These are phyloP conservation scores for Congeria kusceri DNA, from an alignment of 2,888 invertebrate genomes.

Conservation along the genomic window DNA sequence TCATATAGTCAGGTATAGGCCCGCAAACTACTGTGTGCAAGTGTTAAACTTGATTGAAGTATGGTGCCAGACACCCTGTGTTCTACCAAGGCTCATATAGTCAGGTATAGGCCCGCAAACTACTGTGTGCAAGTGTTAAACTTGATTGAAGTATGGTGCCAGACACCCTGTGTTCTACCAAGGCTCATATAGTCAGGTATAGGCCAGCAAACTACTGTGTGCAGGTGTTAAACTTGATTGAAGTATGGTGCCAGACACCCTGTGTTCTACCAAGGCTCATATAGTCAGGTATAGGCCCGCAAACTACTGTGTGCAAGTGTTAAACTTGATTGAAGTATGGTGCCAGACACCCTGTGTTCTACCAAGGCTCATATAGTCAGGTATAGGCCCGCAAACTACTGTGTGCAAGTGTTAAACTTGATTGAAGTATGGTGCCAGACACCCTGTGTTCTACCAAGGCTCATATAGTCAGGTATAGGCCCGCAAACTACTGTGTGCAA, in stretches of 20 bases:
- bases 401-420: too few relatives aligned
- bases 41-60: too few relatives aligned
- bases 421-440: slow-evolving; percentile 91
- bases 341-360: slow-evolving; percentile 94
- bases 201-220: neutral
- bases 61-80: slow-evolving; percentile 92
- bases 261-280: slow-evolving; percentile 97
- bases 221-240: too few relatives aligned
- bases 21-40: neutral
- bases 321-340: too few relatives aligned
- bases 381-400: too few relatives aligned
- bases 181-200: slow-evolving; percentile 94
- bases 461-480: slow-evolving; percentile 94
- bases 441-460: slow-evolving; percentile 97
- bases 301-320: neutral
- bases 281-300: slow-evolving; percentile 89
- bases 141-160: slow-evolving; percentile 90
- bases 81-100: slow-evolving; percentile 98
- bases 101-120: slow-evolving; percentile 86
- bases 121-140: too few relatives aligned
- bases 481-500: too few relatives aligned
- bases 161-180: slow-evolving; percentile 97
- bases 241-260: slow-evolving; percentile 93
- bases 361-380: slow-evolving; percentile 97
- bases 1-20: slow-evolving; percentile 92